phyloP scores from a whole-genome alignment of 2,888 invertebrate species.

The Microctonus hyperodae region DNA sequence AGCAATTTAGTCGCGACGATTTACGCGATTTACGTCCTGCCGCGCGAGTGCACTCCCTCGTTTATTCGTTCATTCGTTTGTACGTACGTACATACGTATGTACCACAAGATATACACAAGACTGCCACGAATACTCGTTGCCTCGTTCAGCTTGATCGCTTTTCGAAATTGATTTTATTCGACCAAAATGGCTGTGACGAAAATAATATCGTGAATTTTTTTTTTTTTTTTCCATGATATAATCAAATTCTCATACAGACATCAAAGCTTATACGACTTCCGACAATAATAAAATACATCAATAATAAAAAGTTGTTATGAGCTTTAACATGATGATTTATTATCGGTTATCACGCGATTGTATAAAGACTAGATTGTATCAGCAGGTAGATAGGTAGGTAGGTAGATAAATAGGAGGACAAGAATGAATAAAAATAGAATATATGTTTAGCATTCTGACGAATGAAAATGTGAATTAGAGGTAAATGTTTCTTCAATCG shows the following conservation, averaged over 20 bases:
- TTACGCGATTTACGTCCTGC: constrained; percentile 21
- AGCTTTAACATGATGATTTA: constrained; percentile 20
- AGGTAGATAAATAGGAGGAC: background rate
- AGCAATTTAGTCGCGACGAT: constrained; percentile 25
- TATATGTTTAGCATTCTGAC: background rate
- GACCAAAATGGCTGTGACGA: background rate
- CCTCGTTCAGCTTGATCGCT: constrained; percentile 24
- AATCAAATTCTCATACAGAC: background rate
- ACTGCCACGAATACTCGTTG: constrained; percentile 1
- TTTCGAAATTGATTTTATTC: constrained; percentile 34
- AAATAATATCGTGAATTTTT: background rate
- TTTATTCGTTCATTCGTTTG: constrained; percentile 9
- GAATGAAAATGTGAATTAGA: background rate
- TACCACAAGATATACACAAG: constrained; percentile 8
- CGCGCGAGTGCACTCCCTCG: constrained; percentile 16
- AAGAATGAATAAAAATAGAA: background rate
- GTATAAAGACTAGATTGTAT: background rate
- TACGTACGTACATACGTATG: too few species aligned
- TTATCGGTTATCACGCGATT: constrained; percentile 17
- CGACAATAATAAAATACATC: background rate
- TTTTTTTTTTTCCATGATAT: background rate
- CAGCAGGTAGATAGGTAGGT: too few species aligned
- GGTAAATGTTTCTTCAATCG: constrained; percentile 13
- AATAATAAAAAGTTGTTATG: background rate
- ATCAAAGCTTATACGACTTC: background rate